Base-by-base conservation (phyloP, 2,797 vertebrate species). In the Microcaecilia unicolor region DNA sequence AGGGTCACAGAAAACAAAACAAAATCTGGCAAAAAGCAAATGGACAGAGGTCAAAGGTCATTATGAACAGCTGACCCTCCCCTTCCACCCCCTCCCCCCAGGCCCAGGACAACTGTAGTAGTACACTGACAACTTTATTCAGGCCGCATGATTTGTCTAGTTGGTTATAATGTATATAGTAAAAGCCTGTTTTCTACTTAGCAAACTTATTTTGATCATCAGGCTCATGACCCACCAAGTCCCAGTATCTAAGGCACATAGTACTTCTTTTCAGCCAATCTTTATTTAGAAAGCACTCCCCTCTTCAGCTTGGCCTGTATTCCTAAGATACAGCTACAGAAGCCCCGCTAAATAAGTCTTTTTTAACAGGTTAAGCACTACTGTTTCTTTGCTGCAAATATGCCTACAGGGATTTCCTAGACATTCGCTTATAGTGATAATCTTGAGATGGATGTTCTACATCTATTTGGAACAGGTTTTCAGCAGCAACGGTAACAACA, bases 61-160 rank as follows among this genome's bases (percentile, higher is more conserved):
- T 3, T 7, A 33, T 34, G 49, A 61, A 72, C 62, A 70, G 73
- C 62, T 87, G 83, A 90, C 67, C 75, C n/a, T n/a, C n/a, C n/a
- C n/a, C 62, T 84, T 64, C n/a, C n/a, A n/a, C n/a, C n/a, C n/a
- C n/a, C 70, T n/a, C n/a, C 62, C 84, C 64, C n/a, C n/a, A n/a
- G n/a, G n/a, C n/a, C n/a, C 70, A 66, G 58, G 64, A 73, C 44
- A 77, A 78, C 75, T 76, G 53, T 40, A 48, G 62, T 32, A 41
- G 25, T 32, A 52, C 65, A 52, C 58, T 28, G 55, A 70, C 43
- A 40, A 38, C 46, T 54, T 58, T 43, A 34, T 38, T 16, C 12
- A 27, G 3, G 2, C 8, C 1, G 0, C 13, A 14, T 38, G 0
- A 19, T 13, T 52, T n/a, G 34, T 25, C 10, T 28, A 17, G 8